phyloP scores from a whole-genome alignment of 2,113 vertebrate genomes.

The Nothoprocta pentlandii region DNA sequence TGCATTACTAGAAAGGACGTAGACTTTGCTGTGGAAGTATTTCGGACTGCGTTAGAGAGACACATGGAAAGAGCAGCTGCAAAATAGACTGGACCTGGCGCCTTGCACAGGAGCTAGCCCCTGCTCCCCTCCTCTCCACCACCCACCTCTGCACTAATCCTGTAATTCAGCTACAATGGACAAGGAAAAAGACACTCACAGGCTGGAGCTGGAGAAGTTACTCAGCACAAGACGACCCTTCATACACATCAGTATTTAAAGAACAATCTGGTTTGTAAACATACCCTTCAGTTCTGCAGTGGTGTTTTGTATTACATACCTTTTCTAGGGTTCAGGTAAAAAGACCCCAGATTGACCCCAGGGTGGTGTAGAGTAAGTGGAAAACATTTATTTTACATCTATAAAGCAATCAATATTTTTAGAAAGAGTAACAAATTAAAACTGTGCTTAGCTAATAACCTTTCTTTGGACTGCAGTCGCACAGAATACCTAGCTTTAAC shows the following conservation, averaged over 20 bases:
- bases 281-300: background rate
- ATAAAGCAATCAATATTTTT: background rate
- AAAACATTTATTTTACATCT: background rate
- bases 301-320: background rate
- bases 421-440: too few relatives aligned
- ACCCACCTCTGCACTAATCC: background rate
- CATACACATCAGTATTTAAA: background rate
- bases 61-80: constrained; percentile 74
- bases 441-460: background rate
- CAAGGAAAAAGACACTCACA: background rate
- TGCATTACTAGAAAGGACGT: constrained; percentile 90
- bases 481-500: background rate
- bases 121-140: background rate
- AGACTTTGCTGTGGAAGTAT: constrained; percentile 87
- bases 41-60: constrained; percentile 81
- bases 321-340: background rate
- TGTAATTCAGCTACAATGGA: background rate
- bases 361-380: background rate
- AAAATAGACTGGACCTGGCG: background rate
- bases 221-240: background rate
- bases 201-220: background rate
- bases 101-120: background rate
- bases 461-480: background rate
- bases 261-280: background rate
- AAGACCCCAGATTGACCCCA: too few relatives aligned